phyloP scores from a whole-genome alignment of 30 jellyfish, hydroid and myxozoan species.

The Hydractinia symbiolongicarpus region DNA sequence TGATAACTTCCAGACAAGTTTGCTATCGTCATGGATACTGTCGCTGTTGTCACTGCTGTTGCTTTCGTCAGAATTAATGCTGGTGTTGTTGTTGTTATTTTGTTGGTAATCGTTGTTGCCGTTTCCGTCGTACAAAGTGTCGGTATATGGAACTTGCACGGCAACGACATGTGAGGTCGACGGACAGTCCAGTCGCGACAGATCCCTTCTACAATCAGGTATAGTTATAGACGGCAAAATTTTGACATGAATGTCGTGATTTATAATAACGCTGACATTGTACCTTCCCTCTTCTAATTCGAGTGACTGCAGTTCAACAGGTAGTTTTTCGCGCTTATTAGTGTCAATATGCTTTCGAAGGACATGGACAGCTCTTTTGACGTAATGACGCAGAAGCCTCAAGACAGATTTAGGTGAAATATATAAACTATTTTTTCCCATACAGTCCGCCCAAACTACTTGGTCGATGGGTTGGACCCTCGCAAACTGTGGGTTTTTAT shows the following conservation, averaged over 20 bases:
- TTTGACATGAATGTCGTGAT: constrained; percentile 45
- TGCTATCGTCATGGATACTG: background rate
- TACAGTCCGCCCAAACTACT: constrained; percentile 56
- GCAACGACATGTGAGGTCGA: constrained; percentile 70
- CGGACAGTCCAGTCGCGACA: constrained; percentile 49
- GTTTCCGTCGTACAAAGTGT: background rate
- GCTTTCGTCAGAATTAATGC: background rate
- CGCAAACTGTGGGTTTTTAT: constrained; percentile 36
- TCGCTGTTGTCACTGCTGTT: constrained; percentile 11
- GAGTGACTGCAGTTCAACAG: constrained; percentile 41
- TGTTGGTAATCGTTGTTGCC: background rate
- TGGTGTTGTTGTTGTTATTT: constrained; percentile 6
- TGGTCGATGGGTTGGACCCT: constrained; percentile 53
- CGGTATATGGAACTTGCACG: background rate
- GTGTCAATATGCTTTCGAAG: constrained; percentile 56
- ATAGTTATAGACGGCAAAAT: constrained; percentile 66
- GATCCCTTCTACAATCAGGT: constrained; percentile 64
- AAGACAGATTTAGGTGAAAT: constrained; percentile 51
- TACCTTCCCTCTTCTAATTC: constrained; percentile 50
- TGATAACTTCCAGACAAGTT: constrained; percentile 52
- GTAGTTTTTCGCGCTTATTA: constrained; percentile 54
- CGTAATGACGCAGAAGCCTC: constrained; percentile 43
- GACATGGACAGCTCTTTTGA: constrained; percentile 70
- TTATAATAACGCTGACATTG: constrained; percentile 39
- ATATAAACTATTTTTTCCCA: constrained; percentile 35